These are phyloP conservation scores for Medauroidea extradentata DNA, from an alignment of 1,140 invertebrate species.

Conservation along the genomic window DNA sequence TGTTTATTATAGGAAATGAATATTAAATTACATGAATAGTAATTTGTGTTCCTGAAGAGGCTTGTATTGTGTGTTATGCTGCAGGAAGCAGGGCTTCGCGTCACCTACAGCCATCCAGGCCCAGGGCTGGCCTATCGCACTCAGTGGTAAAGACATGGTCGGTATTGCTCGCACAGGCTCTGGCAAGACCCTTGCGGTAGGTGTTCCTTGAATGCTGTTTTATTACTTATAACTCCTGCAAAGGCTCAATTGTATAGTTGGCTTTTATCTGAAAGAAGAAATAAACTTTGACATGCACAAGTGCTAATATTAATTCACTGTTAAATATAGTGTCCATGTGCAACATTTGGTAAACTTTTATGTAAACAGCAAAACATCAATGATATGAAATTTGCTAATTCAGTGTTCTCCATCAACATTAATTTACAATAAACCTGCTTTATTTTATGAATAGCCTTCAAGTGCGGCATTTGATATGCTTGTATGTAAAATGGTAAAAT, in stretches of 20 bases:
- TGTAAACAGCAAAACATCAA: background rate
- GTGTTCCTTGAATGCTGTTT: constrained; percentile 17
- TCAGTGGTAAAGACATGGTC: constrained; percentile 77
- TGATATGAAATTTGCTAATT: background rate
- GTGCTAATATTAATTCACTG: background rate
- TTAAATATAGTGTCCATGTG: background rate
- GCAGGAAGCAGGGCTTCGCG: constrained; percentile 55
- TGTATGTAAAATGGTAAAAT: background rate
- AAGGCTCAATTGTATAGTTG: background rate
- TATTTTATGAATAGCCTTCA: background rate
- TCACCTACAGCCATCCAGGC: constrained; percentile 77
- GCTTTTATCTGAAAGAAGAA: background rate
- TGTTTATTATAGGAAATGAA: too few species aligned
- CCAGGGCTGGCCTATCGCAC: constrained; percentile 76
- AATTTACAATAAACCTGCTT: background rate
- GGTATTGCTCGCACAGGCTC: constrained; percentile 77
- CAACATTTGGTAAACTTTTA: background rate
- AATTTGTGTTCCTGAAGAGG: too few species aligned
- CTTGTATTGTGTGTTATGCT: too few species aligned
- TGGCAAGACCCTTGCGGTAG: constrained; percentile 53
- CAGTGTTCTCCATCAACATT: background rate
- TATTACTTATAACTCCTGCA: background rate
- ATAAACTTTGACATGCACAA: background rate
- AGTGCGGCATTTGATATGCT: background rate
- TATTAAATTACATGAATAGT: too few species aligned